Evolutionary conservation across 2,888 invertebrate genomes (phyloP), one percentile per base, ranked within the genome.

Genomic region (Yponomeuta plumbellus): DNA sequence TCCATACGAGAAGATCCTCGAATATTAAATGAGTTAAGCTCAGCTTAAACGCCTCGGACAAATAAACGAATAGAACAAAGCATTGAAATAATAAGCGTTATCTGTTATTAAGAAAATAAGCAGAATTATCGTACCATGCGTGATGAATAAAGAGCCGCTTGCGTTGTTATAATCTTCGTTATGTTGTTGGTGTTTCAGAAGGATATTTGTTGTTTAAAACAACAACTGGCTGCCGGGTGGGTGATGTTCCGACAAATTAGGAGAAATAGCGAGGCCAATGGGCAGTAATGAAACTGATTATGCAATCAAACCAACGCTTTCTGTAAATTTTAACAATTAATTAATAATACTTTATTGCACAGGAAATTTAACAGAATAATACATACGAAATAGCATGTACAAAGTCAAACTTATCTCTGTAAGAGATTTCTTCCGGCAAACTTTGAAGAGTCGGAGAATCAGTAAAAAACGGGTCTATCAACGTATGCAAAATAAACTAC

Each of bases 121-220:
- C 44, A 52, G 13, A 17, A 52, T 52, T 17, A 52, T 52, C 13
- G 44, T 13, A 17, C 44, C 44, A 34, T 34, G 8, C 44, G 8
- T 34, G 8, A 34, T 34, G 34, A 34, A 34, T 8, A 34, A 34
- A 34, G 44, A 17, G 44, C 44, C 44, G 44, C 44, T 17, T 13
- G 17, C 44, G 39, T 39, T 17, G 44, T 17, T 52, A 73, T 72
- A 73, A 70, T 77, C 78, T 80, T 80, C 79, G 79, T 81, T 82
- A 78, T 79, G 75, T 80, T 86, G 84, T 84, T 84, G 80, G 80
- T 79, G 79, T 79, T 84, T 80, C 76, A 75, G 78, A 79, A 80
- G 79, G 80, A 82, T 75, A 80, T 78, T 82, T 85, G 81, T 84
- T 84, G 81, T 82, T 80, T 83, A 81, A 82, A 80, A 80, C 80